Evolutionary conservation across 2,888 invertebrate species (phyloP).

Genomic region (Colletes collaris): DNA sequence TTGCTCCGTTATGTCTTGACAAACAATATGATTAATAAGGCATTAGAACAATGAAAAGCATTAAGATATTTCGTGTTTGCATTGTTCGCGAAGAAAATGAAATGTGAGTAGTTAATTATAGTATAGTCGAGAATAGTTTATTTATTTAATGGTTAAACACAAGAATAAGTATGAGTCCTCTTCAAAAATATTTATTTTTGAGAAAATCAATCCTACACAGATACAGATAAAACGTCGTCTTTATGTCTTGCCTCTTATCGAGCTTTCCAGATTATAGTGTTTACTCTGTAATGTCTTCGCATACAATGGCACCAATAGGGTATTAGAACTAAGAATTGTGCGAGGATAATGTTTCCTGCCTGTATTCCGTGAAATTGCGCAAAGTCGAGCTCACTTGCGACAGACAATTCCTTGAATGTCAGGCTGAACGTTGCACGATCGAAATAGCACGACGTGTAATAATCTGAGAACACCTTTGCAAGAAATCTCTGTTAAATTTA

Average conservation of each 20-base stretch:
- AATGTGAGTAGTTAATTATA: too few relatives aligned
- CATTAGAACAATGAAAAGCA: too few relatives aligned
- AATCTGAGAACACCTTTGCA: slow-evolving; percentile 54
- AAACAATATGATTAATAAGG: too few relatives aligned
- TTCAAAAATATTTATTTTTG: too few relatives aligned
- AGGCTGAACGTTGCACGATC: slow-evolving; percentile 61
- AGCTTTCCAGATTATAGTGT: background rate
- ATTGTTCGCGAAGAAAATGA: too few relatives aligned
- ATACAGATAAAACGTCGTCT: too few relatives aligned
- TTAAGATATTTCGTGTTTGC: too few relatives aligned
- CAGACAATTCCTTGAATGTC: slow-evolving; percentile 65
- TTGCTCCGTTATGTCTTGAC: too few relatives aligned
- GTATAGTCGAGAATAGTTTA: too few relatives aligned
- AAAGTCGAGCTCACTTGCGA: slow-evolving; percentile 50
- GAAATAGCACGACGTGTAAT: slow-evolving; percentile 47
- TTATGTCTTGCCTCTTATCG: background rate
- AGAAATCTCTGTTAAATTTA: slow-evolving; percentile 54
- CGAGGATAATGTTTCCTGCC: slow-evolving; percentile 45
- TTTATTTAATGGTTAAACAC: too few relatives aligned
- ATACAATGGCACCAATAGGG: slow-evolving; percentile 36
- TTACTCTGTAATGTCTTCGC: slow-evolving; percentile 21
- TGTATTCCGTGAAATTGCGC: slow-evolving; percentile 50
- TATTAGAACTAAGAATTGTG: slow-evolving; percentile 38
- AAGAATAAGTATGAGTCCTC: too few relatives aligned
- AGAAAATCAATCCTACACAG: too few relatives aligned